phyloP scores from a whole-genome alignment of 1,140 invertebrate genomes.

The Zelostemma sp. region DNA sequence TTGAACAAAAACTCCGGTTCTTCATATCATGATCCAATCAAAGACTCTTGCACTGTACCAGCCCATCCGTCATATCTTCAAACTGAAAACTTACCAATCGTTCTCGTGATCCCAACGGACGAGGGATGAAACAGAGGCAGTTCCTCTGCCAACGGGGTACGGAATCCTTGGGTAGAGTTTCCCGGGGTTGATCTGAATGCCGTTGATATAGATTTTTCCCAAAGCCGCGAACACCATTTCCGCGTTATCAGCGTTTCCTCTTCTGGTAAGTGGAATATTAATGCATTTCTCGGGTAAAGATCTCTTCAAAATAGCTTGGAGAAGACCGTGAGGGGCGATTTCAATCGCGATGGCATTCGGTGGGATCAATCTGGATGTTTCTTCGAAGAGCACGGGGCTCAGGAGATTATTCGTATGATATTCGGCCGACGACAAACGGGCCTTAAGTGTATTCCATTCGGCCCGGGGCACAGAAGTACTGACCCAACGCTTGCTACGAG shows the following conservation, averaged over 20 bases:
- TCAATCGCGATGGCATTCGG: conserved; percentile 80
- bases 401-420: no score
- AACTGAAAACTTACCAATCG: conserved; percentile 72
- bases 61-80: no score
- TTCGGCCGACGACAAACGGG: conserved; percentile 80
- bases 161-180: conserved; percentile 73
- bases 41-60: no score
- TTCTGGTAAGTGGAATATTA: conserved; percentile 83
- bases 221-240: conserved; percentile 78
- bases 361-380: conserved; percentile 80
- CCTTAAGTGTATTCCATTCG: conserved; percentile 77
- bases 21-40: no score
- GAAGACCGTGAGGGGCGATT: no score
- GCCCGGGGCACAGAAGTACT: conserved; percentile 82
- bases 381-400: no score
- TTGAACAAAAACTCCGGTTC: no score
- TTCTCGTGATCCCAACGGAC: conserved; percentile 84
- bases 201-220: conserved; percentile 75
- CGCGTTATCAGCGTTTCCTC: conserved; percentile 76
- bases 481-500: conserved; percentile 81
- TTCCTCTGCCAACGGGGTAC: conserved; percentile 78
- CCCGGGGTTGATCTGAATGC: conserved; percentile 72
- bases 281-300: conserved; percentile 57
- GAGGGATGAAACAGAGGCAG: no score
- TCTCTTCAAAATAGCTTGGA: no score